Conservation (phyloP, 2,113 vertebrate species). For the Reinhardtius hippoglossoides region DNA sequence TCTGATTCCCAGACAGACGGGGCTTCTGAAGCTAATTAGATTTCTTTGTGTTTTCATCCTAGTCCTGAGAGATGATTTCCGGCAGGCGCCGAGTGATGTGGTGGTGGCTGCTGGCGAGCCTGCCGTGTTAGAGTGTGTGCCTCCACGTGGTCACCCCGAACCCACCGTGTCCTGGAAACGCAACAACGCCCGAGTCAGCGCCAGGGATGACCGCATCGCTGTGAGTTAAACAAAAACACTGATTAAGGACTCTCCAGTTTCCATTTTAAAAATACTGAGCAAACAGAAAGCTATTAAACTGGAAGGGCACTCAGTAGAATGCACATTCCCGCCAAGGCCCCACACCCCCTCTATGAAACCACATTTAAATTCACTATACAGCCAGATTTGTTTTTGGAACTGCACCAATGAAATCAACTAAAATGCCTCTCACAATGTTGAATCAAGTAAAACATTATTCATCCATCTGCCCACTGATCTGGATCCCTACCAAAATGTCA, state of each 20-base stretch:
- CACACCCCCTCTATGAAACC: background rate
- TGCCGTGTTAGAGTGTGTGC: slow-evolving; percentile 93
- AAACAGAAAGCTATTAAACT: background rate
- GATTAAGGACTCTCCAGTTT: background rate
- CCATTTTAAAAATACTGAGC: background rate
- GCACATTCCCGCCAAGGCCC: no score
- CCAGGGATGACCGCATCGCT: slow-evolving; percentile 91
- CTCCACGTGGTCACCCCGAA: slow-evolving; percentile 95
- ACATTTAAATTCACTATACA: background rate
- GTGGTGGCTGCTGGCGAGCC: slow-evolving; percentile 96
- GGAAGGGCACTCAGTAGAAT: no score
- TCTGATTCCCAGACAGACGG: slow-evolving; percentile 47
- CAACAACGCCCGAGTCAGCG: slow-evolving; percentile 91
- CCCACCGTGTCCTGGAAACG: slow-evolving; percentile 97
- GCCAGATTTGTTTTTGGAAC: background rate
- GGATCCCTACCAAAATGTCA: no score
- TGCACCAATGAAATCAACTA: background rate
- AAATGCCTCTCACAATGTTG: background rate
- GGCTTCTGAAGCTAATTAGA: slow-evolving; percentile 55
- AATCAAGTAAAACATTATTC: no score
- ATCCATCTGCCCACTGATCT: no score
- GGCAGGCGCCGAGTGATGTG: slow-evolving; percentile 95
- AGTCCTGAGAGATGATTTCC: slow-evolving; percentile 97
- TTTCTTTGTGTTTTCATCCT: slow-evolving; percentile 50
- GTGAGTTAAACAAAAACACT: slow-evolving; percentile 81